phyloP scores from a whole-genome alignment of 2,888 invertebrate species.

The Sphinx pinastri region DNA sequence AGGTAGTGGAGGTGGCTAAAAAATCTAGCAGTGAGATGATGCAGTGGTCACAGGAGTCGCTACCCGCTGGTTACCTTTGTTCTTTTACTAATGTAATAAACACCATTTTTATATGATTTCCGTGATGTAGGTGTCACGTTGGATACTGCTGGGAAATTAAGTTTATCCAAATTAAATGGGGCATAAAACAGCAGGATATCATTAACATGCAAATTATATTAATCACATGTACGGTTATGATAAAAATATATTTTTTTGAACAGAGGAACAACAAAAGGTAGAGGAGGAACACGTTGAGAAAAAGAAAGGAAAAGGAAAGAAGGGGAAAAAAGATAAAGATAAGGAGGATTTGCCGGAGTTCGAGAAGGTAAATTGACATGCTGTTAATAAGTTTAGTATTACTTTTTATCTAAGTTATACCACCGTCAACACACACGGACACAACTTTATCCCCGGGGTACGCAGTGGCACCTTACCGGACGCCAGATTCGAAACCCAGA shows the following conservation, averaged over 20 bases:
- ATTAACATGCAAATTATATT: not conserved
- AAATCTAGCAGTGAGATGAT: slow-evolving; percentile 55
- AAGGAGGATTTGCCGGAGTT: slow-evolving; percentile 70
- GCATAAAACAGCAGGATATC: no score
- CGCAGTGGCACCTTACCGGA: no score
- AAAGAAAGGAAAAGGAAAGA: slow-evolving; percentile 58
- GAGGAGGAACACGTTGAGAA: slow-evolving; percentile 45
- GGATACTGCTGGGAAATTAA: no score
- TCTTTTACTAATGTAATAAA: not conserved
- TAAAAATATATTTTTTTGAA: slow-evolving; percentile 3
- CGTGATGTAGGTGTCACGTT: no score
- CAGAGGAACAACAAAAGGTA: slow-evolving; percentile 42
- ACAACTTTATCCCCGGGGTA: no score
- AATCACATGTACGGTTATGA: not conserved
- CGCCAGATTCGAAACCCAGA: no score
- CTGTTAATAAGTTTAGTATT: not conserved
- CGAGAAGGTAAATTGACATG: slow-evolving; percentile 57
- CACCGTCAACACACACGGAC: no score
- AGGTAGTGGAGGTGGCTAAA: slow-evolving; percentile 35
- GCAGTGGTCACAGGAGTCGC: slow-evolving; percentile 69
- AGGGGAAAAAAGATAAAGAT: slow-evolving; percentile 59
- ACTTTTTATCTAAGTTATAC: not conserved
- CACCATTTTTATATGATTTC: no score
- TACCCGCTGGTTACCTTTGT: slow-evolving; percentile 48
- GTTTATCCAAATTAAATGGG: no score